A percentile compares a stretch with the other conserved stretches of the same genome.
These are phyloP conservation scores for Saxidomus purpurata DNA, from an alignment of 1,140 invertebrate genomes.

Conservation along the genomic window DNA sequence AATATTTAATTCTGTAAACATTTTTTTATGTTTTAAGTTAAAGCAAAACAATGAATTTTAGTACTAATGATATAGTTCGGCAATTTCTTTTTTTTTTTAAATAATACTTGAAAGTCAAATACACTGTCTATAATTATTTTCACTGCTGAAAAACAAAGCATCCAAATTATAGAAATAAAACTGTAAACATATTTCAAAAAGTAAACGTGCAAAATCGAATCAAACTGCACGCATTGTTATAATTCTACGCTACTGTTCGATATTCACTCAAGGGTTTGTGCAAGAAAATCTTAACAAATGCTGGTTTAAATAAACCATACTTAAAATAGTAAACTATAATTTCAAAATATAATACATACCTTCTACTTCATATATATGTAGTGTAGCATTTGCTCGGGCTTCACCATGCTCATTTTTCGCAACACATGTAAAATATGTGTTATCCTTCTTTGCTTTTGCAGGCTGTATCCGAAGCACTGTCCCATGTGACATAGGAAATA, in stretches of 20 bases:
- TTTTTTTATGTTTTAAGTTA: no score
- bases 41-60: no score
- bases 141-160: no score
- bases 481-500: constrained; percentile 89
- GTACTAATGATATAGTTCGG: no score
- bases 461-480: constrained; percentile 97
- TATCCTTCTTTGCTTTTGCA: constrained; percentile 92
- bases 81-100: no score
- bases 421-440: constrained; percentile 87
- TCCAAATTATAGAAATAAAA: no score
- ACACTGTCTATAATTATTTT: no score
- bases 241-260: background rate
- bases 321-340: background rate
- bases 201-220: no score
- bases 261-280: background rate
- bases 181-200: no score
- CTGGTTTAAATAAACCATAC: background rate
- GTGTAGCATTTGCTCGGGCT: constrained; percentile 94
- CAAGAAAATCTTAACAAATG: background rate
- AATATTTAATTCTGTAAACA: no score
- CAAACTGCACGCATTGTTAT: background rate
- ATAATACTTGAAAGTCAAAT: no score
- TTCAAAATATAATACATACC: constrained; percentile 21
- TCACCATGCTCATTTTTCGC: constrained; percentile 89
- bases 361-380: constrained; percentile 91